Evolutionary conservation across 2,888 invertebrate species (phyloP).

Genomic region (Diarsia rubi): DNA sequence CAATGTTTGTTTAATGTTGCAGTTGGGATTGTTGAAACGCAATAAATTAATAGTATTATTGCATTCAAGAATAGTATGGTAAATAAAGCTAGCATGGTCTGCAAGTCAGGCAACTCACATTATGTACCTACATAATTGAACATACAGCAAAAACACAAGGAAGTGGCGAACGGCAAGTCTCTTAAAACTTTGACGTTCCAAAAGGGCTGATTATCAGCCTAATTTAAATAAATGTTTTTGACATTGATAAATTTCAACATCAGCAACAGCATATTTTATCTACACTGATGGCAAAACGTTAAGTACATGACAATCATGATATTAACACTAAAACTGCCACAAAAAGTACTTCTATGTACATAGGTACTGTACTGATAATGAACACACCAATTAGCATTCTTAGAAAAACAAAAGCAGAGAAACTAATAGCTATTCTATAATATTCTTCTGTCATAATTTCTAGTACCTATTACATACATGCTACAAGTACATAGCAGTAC

Average conservation of each 20-base stretch:
- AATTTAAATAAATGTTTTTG: neutral
- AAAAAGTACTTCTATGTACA: neutral
- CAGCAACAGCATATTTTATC: too few species aligned
- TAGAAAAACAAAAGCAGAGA: neutral
- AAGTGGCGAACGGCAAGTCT: neutral
- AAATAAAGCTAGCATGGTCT: neutral
- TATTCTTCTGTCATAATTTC: neutral
- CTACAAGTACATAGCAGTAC: neutral
- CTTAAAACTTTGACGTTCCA: neutral
- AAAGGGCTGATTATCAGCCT: too few species aligned
- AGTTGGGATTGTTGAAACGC: conserved; percentile 26
- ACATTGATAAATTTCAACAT: neutral
- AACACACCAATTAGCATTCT: neutral
- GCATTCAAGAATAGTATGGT: conserved; percentile 12
- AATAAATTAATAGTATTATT: conserved; percentile 9
- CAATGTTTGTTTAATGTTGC: conserved; percentile 30
- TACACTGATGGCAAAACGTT: too few species aligned
- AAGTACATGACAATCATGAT: too few species aligned
- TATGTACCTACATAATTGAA: neutral
- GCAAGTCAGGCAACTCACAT: neutral
- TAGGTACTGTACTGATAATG: too few species aligned
- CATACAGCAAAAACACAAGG: neutral
- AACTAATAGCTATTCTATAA: neutral
- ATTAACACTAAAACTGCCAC: too few species aligned
- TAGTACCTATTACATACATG: neutral